A percentile compares a stretch with the other conserved stretches of the same genome.
Evolutionary conservation across 2,113 vertebrate species (phyloP).

Genomic region (Ciconia maguari): DNA sequence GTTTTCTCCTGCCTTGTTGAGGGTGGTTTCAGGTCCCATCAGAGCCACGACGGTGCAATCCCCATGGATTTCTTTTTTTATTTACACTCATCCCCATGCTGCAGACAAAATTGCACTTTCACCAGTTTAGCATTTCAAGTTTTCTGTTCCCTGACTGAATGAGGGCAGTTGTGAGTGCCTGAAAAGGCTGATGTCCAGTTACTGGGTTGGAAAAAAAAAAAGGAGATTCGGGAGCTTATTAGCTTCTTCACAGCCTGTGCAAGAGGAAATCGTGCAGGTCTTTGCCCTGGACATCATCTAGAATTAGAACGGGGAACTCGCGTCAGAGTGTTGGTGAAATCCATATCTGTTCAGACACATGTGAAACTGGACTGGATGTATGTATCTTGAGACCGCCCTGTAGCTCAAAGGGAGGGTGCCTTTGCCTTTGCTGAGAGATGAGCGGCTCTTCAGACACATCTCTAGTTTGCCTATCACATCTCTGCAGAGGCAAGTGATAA

Average conservation of each 20-base stretch:
- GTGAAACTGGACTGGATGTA: not conserved
- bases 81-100: not conserved
- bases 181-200: not conserved
- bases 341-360: accelerated
- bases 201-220: not conserved
- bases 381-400: not conserved
- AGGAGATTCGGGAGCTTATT: not conserved
- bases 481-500: not conserved
- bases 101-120: not conserved
- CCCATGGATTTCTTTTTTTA: not conserved
- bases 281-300: not conserved
- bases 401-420: not conserved
- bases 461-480: not conserved
- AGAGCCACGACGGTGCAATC: not conserved
- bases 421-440: not conserved
- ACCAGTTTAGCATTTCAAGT: not conserved
- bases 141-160: not conserved
- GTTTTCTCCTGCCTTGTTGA: not conserved
- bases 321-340: not conserved
- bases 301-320: not conserved
- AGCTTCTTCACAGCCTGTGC: not conserved
- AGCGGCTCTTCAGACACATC: not conserved
- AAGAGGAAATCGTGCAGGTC: not conserved
- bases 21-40: not conserved
- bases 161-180: not conserved